Conservation (phyloP, 2,113 vertebrate species). For the Anser cygnoides region DNA sequence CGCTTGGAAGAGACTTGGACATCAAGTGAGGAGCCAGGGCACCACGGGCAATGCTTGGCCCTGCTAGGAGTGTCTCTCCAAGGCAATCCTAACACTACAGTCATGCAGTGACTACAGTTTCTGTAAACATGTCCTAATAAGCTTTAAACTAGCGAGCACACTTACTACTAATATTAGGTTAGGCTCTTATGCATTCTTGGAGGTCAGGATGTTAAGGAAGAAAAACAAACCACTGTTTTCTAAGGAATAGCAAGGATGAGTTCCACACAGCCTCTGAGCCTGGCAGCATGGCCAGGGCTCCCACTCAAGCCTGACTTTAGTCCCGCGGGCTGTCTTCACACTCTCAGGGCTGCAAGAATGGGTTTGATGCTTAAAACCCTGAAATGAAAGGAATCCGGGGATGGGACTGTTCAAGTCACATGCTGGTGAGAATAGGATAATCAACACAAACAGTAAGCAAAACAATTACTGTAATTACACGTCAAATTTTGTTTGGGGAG, state of each 20-base stretch:
- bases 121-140: slow-evolving; percentile 19
- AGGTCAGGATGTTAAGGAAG: not conserved
- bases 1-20: not conserved
- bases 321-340: rapidly evolving
- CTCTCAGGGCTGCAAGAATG: rapidly evolving
- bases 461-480: slow-evolving; percentile 65
- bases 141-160: not conserved
- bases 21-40: not conserved
- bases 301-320: rapidly evolving
- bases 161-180: slow-evolving; percentile 27
- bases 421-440: slow-evolving; percentile 28
- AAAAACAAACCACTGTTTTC: slow-evolving; percentile 7
- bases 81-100: not conserved
- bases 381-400: slow-evolving; percentile 11
- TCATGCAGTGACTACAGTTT: not conserved
- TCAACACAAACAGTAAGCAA: slow-evolving; percentile 15
- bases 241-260: not conserved
- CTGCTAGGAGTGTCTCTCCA: not conserved
- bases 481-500: slow-evolving; percentile 50
- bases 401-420: not conserved
- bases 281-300: not conserved
- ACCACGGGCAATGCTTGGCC: not conserved
- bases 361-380: not conserved
- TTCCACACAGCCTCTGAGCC: not conserved
- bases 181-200: not conserved